A percentile compares a stretch with the other conserved stretches of the same genome.
Evolutionary conservation across 2,888 invertebrate genomes (phyloP).

Genomic region (Sclerodermus sp.): DNA sequence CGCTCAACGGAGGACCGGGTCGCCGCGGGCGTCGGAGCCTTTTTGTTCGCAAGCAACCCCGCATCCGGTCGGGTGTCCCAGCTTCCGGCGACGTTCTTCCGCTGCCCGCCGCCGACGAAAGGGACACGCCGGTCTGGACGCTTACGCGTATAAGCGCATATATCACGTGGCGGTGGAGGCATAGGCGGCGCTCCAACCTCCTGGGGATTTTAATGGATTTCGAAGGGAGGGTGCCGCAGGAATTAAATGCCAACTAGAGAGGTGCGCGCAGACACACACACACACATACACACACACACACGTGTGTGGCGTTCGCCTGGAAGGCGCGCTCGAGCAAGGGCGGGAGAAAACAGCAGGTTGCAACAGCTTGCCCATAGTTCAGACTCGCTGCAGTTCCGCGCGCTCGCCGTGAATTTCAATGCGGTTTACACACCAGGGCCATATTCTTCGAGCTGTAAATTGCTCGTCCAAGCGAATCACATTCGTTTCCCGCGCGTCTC

Average conservation of each 20-base stretch:
- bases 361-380: slow-evolving; percentile 54
- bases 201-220: slow-evolving; percentile 35
- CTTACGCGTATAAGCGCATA: neutral
- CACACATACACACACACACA: too few species aligned
- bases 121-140: neutral
- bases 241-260: slow-evolving; percentile 35
- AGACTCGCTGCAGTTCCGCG: slow-evolving; percentile 38
- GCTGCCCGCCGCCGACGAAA: neutral
- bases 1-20: too few species aligned
- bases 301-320: neutral
- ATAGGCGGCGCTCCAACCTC: slow-evolving; percentile 11
- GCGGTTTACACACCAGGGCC: slow-evolving; percentile 34
- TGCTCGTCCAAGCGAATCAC: slow-evolving; percentile 36
- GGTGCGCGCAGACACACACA: slow-evolving; percentile 19
- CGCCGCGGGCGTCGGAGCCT: too few species aligned
- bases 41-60: neutral
- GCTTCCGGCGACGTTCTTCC: neutral
- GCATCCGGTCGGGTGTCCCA: neutral
- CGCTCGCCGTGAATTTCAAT: slow-evolving; percentile 48
- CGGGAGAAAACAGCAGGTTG: slow-evolving; percentile 35
- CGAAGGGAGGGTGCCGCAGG: slow-evolving; percentile 25
- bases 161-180: neutral
- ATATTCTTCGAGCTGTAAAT: slow-evolving; percentile 37
- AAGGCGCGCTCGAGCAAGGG: slow-evolving; percentile 16
- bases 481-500: slow-evolving; percentile 26